These are phyloP conservation scores for Aphidius colemani DNA, from an alignment of 2,888 invertebrate genomes.

Conservation along the genomic window DNA sequence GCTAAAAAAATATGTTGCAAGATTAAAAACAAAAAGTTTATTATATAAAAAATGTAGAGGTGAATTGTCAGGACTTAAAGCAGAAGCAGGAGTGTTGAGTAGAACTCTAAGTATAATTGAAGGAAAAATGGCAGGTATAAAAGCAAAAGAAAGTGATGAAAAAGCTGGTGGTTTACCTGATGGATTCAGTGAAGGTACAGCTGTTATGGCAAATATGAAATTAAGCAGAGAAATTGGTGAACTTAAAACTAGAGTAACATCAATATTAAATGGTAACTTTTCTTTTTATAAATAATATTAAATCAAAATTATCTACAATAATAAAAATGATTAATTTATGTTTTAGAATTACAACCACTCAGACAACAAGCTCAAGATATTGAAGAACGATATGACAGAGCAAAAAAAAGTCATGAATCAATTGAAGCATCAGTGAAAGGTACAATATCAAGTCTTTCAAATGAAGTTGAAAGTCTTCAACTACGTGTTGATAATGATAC, in stretches of 20 bases:
- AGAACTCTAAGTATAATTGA: conserved; percentile 78
- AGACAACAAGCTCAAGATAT: conserved; percentile 70
- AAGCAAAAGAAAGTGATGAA: conserved; percentile 23
- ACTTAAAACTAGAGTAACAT: conserved; percentile 41
- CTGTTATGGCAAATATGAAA: conserved; percentile 42
- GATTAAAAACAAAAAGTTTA: conserved; percentile 78
- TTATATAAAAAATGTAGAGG: conserved; percentile 80
- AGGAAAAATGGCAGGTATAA: conserved; percentile 50
- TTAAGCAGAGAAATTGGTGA: conserved; percentile 39
- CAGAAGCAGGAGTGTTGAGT: conserved; percentile 77
- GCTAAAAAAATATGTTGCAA: conserved; percentile 82
- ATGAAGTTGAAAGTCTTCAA: conserved; percentile 48
- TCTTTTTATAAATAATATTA: neutral
- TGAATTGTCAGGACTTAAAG: conserved; percentile 75
- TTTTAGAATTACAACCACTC: conserved; percentile 65
- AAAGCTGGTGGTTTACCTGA: conserved; percentile 34
- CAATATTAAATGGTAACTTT: conserved; percentile 44
- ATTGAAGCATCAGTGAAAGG: conserved; percentile 63
- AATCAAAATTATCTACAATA: neutral
- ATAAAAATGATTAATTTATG: neutral
- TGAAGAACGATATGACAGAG: conserved; percentile 69
- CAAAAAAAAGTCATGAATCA: conserved; percentile 65
- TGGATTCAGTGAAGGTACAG: conserved; percentile 43
- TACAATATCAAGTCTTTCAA: conserved; percentile 60
- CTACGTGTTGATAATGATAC: conserved; percentile 61